Percentiles rank a stretch among this genome's conserved stretches.
These are phyloP conservation scores for Ochotona princeps DNA, from an alignment of 2,113 vertebrate species.

Conservation along the genomic window DNA sequence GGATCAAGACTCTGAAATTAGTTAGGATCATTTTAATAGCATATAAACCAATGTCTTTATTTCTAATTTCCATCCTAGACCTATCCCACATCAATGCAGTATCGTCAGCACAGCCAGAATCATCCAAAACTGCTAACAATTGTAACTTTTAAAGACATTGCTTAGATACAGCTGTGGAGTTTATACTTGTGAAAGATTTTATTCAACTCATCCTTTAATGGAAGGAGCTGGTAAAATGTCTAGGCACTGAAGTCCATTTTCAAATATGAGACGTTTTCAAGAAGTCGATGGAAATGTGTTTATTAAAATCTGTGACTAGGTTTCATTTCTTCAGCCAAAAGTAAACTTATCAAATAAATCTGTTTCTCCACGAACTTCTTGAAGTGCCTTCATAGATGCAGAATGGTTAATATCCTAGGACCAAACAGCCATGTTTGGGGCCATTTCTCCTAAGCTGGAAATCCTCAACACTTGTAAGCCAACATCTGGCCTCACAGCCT, in stretches of 20 bases:
- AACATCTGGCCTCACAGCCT: neutral
- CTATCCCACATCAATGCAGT: neutral
- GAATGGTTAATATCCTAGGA: neutral
- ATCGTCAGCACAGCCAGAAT: neutral
- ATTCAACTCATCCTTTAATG: neutral
- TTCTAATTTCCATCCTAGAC: slow-evolving; percentile 15
- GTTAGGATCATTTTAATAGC: neutral
- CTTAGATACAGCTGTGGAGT: neutral
- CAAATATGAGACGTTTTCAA: neutral
- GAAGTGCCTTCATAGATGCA: neutral
- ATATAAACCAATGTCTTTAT: neutral
- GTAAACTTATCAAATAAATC: too few relatives aligned
- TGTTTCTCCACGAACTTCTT: too few relatives aligned
- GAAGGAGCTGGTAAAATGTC: neutral
- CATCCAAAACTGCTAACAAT: neutral
- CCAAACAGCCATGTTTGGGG: neutral
- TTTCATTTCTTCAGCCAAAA: too few relatives aligned
- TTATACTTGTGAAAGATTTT: neutral
- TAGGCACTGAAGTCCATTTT: neutral
- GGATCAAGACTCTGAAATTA: neutral
- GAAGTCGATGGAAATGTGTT: too few relatives aligned
- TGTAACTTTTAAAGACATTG: neutral
- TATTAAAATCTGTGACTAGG: too few relatives aligned
- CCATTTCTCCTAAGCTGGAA: neutral
- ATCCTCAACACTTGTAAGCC: neutral